A percentile compares a stretch with the other conserved stretches of the same genome.
phyloP scores from a whole-genome alignment of 2,113 vertebrate species.

The Labeo catla region DNA sequence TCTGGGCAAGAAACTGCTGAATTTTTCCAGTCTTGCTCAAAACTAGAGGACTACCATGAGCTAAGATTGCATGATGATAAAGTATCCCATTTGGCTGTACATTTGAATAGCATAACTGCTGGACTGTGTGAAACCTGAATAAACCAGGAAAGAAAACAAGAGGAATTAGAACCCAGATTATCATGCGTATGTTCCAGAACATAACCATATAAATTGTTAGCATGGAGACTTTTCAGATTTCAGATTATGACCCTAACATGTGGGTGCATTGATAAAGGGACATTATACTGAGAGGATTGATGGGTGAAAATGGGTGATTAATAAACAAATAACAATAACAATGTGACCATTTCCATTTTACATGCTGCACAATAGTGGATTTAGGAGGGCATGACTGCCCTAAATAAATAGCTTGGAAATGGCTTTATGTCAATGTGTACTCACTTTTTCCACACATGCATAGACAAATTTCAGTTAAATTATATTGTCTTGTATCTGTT shows the following conservation, averaged over 20 bases:
- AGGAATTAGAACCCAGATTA: constrained; percentile 42
- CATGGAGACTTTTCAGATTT: not conserved
- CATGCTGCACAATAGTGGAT: not conserved
- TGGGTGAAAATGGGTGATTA: not conserved
- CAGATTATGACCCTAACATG: not conserved
- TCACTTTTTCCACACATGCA: not conserved
- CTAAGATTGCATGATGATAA: constrained; percentile 16
- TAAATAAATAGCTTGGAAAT: not conserved
- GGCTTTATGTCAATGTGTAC: not conserved
- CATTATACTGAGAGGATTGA: not conserved
- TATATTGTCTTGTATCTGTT: not conserved
- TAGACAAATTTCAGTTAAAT: not conserved
- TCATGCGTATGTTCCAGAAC: not conserved
- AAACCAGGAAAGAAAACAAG: constrained; percentile 1
- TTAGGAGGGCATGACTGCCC: not conserved
- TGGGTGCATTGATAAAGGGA: not conserved
- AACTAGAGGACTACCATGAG: constrained; percentile 21
- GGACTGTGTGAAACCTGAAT: constrained; percentile 36
- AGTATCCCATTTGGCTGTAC: constrained; percentile 25
- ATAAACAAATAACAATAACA: not conserved
- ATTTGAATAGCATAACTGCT: constrained; percentile 31
- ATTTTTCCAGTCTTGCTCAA: constrained; percentile 41
- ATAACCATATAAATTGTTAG: not conserved
- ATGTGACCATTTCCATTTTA: not conserved
- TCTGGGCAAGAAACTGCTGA: constrained; percentile 51